Base-by-base conservation (phyloP, 2,888 invertebrate species). In the Meteorus colon region DNA sequence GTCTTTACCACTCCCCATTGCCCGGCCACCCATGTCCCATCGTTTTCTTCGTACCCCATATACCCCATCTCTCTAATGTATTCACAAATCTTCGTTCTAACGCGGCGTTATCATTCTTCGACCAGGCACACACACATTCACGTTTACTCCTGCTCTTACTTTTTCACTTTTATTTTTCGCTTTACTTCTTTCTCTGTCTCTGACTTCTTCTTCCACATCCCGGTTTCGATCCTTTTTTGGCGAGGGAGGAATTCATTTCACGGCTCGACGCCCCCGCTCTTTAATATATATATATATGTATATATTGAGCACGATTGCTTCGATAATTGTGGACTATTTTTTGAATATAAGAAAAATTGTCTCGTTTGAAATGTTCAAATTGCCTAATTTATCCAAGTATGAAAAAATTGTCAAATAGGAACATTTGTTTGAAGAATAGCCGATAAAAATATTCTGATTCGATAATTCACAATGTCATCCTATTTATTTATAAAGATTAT, bases 51-150 rank as follows among this genome's bases (percentile, higher is more conserved):
- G 79, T 78, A 78, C 73, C 81, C 78, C 81, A 76, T 19, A 19
- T 37, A 29, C 80, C 73, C 74, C 67, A 74, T 81, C 69, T 81
- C 72, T 86, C 86, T 88, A 88, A 88, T 88, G 88, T 88, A 88
- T 88, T 88, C 88, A 88, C 88, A 88, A 88, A 88, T 88, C 88
- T 88, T 88, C 86, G 84, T 86, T 87, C 86, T 81, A 87, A 85
- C 85, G 82, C 85, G 81, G 75, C 85, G 86, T 88, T 88, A 88
- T 88, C 88, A 87, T 86, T 87, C 88, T 84, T 84, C 84, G 78
- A 77, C 80, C 87, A 87, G 85, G 82, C 85, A 19, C 55, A 55
- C 55, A 55, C 19, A 55, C 19, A 68, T 74, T 78, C 81, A 79
- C 12, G 6, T 41, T 78, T 74, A 70, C 74, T 74, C 74, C 74